Percentiles rank a stretch among this genome's conserved stretches.
Conservation (phyloP, 37 sponge, comb jelly and placozoan genomes). For the Spongilla lacustris region DNA sequence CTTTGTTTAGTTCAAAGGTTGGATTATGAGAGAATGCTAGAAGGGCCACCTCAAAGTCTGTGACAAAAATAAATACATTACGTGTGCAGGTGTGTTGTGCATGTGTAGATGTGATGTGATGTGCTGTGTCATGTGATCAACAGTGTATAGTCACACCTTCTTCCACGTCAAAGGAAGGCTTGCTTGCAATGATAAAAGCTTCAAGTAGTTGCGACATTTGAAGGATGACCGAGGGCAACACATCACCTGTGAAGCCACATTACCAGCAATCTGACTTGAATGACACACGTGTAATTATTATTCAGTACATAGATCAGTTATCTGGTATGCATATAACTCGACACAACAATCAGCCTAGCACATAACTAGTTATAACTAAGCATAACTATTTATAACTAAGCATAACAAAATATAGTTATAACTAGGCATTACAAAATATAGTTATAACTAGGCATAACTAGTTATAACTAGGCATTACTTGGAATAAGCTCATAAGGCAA, state of each 20-base stretch:
- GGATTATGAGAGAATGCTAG: conserved; percentile 37
- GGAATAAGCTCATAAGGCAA: no score
- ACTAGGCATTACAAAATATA: no score
- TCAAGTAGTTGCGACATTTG: conserved; percentile 51
- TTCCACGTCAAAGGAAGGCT: conserved; percentile 7
- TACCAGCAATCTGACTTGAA: background rate
- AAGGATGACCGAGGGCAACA: conserved; percentile 9
- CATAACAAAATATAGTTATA: no score
- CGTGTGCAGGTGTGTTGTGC: background rate
- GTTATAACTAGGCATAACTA: no score
- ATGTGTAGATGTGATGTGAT: background rate
- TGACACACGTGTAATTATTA: no score
- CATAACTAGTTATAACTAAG: no score
- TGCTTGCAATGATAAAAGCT: conserved; percentile 45
- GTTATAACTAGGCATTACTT: no score
- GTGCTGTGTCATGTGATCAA: background rate
- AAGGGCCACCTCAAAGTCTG: conserved; percentile 18
- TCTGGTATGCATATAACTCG: no score
- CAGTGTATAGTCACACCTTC: background rate
- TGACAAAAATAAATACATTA: background rate
- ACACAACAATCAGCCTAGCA: no score
- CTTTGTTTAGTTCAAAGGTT: conserved; percentile 26
- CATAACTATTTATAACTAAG: no score
- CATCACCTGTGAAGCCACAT: background rate
- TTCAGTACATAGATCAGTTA: no score